phyloP scores from a whole-genome alignment of 2,888 invertebrate species.

The Cantharis nigra region DNA sequence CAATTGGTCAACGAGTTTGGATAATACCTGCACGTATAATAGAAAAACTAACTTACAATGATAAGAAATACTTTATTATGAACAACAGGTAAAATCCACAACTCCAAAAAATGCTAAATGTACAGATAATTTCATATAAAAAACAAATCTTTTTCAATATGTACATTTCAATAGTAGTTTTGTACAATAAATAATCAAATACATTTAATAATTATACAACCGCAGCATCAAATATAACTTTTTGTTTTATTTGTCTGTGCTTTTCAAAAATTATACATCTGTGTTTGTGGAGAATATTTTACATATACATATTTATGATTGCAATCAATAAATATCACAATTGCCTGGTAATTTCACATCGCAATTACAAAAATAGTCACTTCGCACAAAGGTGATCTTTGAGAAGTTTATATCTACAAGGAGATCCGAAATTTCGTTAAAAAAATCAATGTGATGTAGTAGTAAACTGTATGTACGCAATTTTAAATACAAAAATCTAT shows the following conservation, averaged over 20 bases:
- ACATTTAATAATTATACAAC: constrained; percentile 40
- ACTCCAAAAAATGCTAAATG: constrained; percentile 36
- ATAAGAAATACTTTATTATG: neutral
- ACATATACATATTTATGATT: constrained; percentile 22
- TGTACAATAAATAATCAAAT: constrained; percentile 42
- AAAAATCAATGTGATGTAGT: neutral
- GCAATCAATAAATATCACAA: constrained; percentile 48
- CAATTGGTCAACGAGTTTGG: constrained; percentile 49
- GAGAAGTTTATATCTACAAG: constrained; percentile 29
- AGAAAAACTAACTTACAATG: constrained; percentile 8
- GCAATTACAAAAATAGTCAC: constrained; percentile 33
- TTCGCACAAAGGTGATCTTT: constrained; percentile 29
- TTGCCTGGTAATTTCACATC: constrained; percentile 48
- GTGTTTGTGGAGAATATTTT: constrained; percentile 14
- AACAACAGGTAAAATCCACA: constrained; percentile 41
- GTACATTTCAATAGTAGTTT: constrained; percentile 38
- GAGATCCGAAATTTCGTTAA: constrained; percentile 27
- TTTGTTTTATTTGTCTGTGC: constrained; percentile 39
- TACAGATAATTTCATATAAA: constrained; percentile 34
- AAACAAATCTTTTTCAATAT: constrained; percentile 34
- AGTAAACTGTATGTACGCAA: neutral
- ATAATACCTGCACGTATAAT: constrained; percentile 44
- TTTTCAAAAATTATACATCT: constrained; percentile 23
- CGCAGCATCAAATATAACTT: constrained; percentile 54
- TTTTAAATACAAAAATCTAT: neutral